phyloP scores from a whole-genome alignment of 2,797 vertebrate species.

The Pygocentrus nattereri region DNA sequence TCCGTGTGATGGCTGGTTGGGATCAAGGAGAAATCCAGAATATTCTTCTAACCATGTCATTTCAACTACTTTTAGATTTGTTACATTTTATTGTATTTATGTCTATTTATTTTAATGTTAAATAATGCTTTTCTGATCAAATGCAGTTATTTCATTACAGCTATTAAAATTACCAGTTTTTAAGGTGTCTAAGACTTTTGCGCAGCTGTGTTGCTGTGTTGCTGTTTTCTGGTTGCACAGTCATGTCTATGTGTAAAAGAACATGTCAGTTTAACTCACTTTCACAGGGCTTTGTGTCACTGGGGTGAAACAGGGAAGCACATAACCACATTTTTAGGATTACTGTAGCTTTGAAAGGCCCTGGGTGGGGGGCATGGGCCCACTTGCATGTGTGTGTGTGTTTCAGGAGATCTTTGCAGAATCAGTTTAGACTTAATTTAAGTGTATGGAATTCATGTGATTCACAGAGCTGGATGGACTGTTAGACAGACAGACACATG shows the following conservation, averaged over 20 bases:
- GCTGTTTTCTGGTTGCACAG: neutral
- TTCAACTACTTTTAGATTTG: too few relatives aligned
- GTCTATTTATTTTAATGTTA: too few relatives aligned
- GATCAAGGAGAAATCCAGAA: too few relatives aligned
- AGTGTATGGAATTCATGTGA: neutral
- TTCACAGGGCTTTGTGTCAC: neutral
- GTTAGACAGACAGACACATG: neutral
- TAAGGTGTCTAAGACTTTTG: too few relatives aligned
- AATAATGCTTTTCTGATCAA: too few relatives aligned
- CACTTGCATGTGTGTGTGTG: neutral
- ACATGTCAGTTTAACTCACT: neutral
- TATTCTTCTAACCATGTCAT: too few relatives aligned
- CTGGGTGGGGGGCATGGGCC: neutral
- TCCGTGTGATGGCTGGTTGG: too few relatives aligned
- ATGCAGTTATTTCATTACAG: too few relatives aligned
- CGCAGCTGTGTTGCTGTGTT: neutral
- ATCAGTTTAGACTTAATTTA: neutral
- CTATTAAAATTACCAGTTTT: too few relatives aligned
- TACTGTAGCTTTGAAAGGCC: neutral
- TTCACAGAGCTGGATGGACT: neutral
- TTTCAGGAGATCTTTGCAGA: neutral
- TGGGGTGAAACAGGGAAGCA: neutral
- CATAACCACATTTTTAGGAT: constrained; percentile 15
- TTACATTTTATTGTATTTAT: too few relatives aligned
- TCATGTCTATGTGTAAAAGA: neutral